Percentiles rank a stretch among this genome's conserved stretches.
Evolutionary conservation across 2,888 invertebrate species (phyloP).

Genomic region (Chesias legatella): DNA sequence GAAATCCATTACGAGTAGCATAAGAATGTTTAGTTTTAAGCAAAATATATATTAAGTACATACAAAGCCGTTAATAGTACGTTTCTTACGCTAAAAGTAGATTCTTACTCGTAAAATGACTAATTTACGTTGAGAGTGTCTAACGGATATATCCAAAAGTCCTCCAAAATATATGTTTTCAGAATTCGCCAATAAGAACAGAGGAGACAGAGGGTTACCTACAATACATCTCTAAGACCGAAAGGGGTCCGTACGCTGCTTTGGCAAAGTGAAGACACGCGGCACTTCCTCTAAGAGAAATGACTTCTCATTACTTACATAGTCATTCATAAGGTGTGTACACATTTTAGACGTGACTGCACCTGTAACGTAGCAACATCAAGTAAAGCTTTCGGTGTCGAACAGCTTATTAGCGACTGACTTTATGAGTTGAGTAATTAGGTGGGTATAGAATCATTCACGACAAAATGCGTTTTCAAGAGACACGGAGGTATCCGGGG

Average conservation of each 20-base stretch:
- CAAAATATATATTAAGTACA: conserved; percentile 49
- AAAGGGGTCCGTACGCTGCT: conserved; percentile 42
- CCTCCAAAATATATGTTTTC: conserved; percentile 65
- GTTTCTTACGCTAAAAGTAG: conserved; percentile 46
- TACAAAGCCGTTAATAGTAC: conserved; percentile 52
- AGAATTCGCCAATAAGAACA: conserved; percentile 48
- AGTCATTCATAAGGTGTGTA: no score
- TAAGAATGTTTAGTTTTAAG: conserved; percentile 56
- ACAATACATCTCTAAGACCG: conserved; percentile 33
- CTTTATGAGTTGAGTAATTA: no score
- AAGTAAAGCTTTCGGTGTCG: no score
- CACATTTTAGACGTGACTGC: no score
- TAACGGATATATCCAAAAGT: conserved; percentile 72
- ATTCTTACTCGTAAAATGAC: conserved; percentile 42
- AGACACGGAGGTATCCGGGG: neutral
- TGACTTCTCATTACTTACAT: no score
- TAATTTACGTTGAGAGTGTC: conserved; percentile 56
- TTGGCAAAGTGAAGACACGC: conserved; percentile 43
- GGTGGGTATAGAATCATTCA: no score
- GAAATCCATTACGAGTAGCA: conserved; percentile 52
- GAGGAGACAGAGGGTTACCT: conserved; percentile 42
- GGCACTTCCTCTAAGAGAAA: conserved; percentile 7
- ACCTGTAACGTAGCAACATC: no score
- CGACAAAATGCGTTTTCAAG: no score
- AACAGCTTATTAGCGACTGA: no score